phyloP scores from a whole-genome alignment of 2,113 vertebrate genomes.

The Electrona antarctica region DNA sequence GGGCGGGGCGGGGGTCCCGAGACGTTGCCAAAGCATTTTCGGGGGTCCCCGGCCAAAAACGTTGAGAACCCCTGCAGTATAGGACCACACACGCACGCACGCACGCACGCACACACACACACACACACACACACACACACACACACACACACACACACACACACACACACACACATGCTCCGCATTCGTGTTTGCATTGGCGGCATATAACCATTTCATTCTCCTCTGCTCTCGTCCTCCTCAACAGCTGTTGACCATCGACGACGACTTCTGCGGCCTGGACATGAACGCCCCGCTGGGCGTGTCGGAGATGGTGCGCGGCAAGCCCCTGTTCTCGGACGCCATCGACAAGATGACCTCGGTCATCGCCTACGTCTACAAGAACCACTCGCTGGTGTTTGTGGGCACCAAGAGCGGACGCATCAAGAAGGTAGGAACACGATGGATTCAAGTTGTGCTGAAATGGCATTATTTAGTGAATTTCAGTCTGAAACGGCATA shows the following conservation, averaged over 20 bases:
- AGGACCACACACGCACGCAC: neutral
- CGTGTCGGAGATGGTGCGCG: slow-evolving; percentile 94
- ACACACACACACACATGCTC: neutral
- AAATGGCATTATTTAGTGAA: too few species aligned
- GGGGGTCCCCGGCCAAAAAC: too few species aligned
- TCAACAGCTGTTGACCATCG: slow-evolving; percentile 92
- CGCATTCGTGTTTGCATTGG: neutral
- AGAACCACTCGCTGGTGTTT: slow-evolving; percentile 97
- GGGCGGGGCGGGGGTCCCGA: too few species aligned
- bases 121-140: neutral
- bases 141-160: neutral
- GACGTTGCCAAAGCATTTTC: too few species aligned
- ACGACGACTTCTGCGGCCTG: slow-evolving; percentile 97
- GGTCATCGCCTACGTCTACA: slow-evolving; percentile 96
- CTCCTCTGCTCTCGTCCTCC: neutral
- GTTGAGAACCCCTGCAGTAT: too few species aligned
- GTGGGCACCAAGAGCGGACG: slow-evolving; percentile 94
- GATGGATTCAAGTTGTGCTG: too few species aligned
- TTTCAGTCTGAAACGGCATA: too few species aligned
- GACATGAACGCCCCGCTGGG: slow-evolving; percentile 98
- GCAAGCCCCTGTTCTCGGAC: slow-evolving; percentile 91
- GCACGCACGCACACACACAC: neutral
- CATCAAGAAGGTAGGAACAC: slow-evolving; percentile 90
- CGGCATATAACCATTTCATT: neutral
- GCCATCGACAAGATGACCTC: slow-evolving; percentile 94